Conservation (phyloP, 2,797 vertebrate species). For the Halcyon badia region DNA sequence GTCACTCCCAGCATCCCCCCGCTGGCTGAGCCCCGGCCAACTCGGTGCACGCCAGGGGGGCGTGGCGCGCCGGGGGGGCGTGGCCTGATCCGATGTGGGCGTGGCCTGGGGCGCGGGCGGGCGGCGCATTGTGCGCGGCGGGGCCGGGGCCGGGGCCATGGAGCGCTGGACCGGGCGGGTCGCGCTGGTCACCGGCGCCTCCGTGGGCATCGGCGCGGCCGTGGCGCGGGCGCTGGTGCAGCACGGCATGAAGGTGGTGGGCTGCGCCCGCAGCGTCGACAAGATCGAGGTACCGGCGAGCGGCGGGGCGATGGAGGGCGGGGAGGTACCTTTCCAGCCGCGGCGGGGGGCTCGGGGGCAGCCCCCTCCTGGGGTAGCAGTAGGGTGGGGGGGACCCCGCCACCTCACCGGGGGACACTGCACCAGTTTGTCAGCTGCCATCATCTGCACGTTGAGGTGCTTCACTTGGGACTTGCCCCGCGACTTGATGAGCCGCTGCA, state of each 20-base stretch:
- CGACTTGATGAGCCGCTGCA: constrained; percentile 95
- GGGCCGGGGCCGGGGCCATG: constrained; percentile 76
- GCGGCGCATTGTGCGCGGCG: background rate
- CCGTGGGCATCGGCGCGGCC: constrained; percentile 93
- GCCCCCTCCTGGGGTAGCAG: background rate
- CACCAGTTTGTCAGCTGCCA: constrained; percentile 95
- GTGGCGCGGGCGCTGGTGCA: constrained; percentile 92
- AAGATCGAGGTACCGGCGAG: constrained; percentile 88
- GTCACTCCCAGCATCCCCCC: too few relatives aligned
- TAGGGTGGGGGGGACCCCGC: accelerated
- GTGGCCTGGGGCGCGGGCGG: background rate
- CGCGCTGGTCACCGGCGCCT: constrained; percentile 94
- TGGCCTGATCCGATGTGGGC: background rate
- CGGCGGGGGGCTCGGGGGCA: too few relatives aligned
- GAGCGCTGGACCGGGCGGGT: constrained; percentile 94
- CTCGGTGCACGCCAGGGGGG: background rate
- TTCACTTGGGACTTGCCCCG: constrained; percentile 98
- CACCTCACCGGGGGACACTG: constrained; percentile 94
- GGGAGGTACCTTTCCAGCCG: background rate
- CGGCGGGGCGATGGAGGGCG: background rate
- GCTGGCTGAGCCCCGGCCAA: accelerated
- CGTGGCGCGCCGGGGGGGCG: background rate
- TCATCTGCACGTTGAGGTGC: constrained; percentile 97
- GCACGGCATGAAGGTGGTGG: constrained; percentile 94
- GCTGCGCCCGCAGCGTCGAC: constrained; percentile 92